phyloP scores from a whole-genome alignment of 1,140 invertebrate genomes.

The Panagrolaimus sp. region DNA sequence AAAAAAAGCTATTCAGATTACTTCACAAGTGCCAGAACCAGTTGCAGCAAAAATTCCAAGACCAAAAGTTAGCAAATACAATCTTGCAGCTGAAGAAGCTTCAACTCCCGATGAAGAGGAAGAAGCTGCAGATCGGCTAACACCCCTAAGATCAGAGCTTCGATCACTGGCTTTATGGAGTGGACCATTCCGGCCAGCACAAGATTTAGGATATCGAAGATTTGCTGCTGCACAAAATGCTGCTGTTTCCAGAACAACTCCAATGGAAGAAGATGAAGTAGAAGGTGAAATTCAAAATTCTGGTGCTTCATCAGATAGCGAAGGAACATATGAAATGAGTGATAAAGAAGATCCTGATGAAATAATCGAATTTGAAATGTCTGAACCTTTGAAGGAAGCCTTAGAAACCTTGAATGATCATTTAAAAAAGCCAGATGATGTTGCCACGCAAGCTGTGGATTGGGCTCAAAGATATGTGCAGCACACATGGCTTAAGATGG shows the following conservation, averaged over 20 bases:
- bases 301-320: neutral
- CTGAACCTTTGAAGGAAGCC: slow-evolving; percentile 29
- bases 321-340: neutral
- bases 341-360: slow-evolving; percentile 14
- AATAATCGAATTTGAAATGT: slow-evolving; percentile 25
- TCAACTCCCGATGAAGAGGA: slow-evolving; percentile 39
- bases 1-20: slow-evolving; percentile 25
- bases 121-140: slow-evolving; percentile 39
- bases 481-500: slow-evolving; percentile 56
- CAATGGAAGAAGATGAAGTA: slow-evolving; percentile 24
- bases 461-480: slow-evolving; percentile 42
- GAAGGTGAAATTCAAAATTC: slow-evolving; percentile 1
- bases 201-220: slow-evolving; percentile 10
- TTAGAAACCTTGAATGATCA: slow-evolving; percentile 18
- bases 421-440: slow-evolving; percentile 5
- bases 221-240: neutral
- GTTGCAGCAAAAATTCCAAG: slow-evolving; percentile 38
- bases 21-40: slow-evolving; percentile 32
- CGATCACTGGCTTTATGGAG: slow-evolving; percentile 27
- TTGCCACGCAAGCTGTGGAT: slow-evolving; percentile 11
- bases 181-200: slow-evolving; percentile 1
- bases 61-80: slow-evolving; percentile 41
- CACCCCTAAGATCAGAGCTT: slow-evolving; percentile 41
- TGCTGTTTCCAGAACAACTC: neutral
- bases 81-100: slow-evolving; percentile 22